Base-by-base conservation (phyloP, 2,113 vertebrate species). In the Ammodramus savannarum region DNA sequence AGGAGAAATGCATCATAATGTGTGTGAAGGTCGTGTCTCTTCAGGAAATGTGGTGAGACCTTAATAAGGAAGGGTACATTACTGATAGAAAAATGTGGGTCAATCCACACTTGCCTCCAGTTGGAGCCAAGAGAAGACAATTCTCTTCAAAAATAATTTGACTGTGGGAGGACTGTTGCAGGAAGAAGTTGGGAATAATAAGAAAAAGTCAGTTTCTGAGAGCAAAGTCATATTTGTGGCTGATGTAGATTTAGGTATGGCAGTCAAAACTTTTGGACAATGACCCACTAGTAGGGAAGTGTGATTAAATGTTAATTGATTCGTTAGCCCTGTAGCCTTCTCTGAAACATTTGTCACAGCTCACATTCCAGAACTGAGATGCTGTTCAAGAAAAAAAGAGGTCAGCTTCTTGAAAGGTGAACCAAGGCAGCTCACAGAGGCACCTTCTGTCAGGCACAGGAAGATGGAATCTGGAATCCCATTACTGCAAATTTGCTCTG, bases 391-490 rank as follows among this genome's bases (percentile, higher is more conserved):
- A 81, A 83, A 86, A 86, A 95, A 97, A 95, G 82, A 89, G 90
- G 94, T 95, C 95, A 90, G 44, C 63, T 85, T 82, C 87, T 88
- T 97, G 95, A 94, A 93, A 91, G 89, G 74, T 96, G 91, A 95
- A 91, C 80, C 78, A 63, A 81, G 87, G 93, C 95, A 68, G 90
- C 75, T 93, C 3, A 0, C 72, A 72, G 94, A 85, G 71, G 66
- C 46, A 88, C 75, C 94, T 95, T 95, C 95, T 96, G 96, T 95
- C 94, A 92, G 80, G 61, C 41, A 2, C 76, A 46, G 90, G 73
- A 95, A 96, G 88, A 66, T 92, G 68, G 94, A 97, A 96, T 95
- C 94, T 92, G 76, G 93, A 97, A 96, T 96, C 91, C 95, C 90
- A 91, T 95, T 94, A 96, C 72, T 7, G 44, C 34, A 67, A 51